Evolutionary conservation across 30 jellyfish, hydroid and myxozoan species (phyloP).

Genomic region (Aurelia sp.): DNA sequence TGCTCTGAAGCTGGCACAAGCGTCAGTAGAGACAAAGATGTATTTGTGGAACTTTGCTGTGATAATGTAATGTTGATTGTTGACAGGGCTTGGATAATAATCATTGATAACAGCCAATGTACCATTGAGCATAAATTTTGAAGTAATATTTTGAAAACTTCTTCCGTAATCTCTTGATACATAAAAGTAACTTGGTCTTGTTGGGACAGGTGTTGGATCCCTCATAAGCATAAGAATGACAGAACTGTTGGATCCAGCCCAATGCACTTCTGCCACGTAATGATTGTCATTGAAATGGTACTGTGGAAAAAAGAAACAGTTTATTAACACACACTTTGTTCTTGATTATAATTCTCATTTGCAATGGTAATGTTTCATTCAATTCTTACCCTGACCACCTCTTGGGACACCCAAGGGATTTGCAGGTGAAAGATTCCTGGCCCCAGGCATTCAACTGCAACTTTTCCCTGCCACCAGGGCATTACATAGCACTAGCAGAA

Average conservation of each 20-base stretch:
- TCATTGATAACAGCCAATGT: slow-evolving; percentile 73
- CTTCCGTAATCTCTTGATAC: slow-evolving; percentile 89
- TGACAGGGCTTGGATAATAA: slow-evolving; percentile 86
- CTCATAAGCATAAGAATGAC: slow-evolving; percentile 86
- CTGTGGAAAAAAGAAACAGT: slow-evolving; percentile 27
- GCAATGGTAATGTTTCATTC: too few relatives aligned
- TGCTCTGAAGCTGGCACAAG: slow-evolving; percentile 58
- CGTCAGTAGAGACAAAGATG: slow-evolving; percentile 77
- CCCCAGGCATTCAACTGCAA: too few relatives aligned
- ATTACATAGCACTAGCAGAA: too few relatives aligned
- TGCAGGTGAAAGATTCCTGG: too few relatives aligned
- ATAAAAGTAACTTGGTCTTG: slow-evolving; percentile 87
- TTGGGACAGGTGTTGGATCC: slow-evolving; percentile 72
- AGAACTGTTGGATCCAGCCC: slow-evolving; percentile 97
- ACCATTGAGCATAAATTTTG: slow-evolving; percentile 71
- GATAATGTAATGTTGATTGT: slow-evolving; percentile 76
- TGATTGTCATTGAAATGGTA: slow-evolving; percentile 86
- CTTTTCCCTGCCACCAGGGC: too few relatives aligned
- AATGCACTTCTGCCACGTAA: slow-evolving; percentile 95
- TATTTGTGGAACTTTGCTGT: slow-evolving; percentile 85
- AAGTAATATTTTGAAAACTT: slow-evolving; percentile 67
- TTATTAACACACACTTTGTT: background rate
- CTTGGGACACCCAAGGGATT: too few relatives aligned
- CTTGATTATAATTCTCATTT: too few relatives aligned
- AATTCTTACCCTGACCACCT: too few relatives aligned